phyloP scores from a whole-genome alignment of 2,113 vertebrate genomes.

The Mustela lutreola region DNA sequence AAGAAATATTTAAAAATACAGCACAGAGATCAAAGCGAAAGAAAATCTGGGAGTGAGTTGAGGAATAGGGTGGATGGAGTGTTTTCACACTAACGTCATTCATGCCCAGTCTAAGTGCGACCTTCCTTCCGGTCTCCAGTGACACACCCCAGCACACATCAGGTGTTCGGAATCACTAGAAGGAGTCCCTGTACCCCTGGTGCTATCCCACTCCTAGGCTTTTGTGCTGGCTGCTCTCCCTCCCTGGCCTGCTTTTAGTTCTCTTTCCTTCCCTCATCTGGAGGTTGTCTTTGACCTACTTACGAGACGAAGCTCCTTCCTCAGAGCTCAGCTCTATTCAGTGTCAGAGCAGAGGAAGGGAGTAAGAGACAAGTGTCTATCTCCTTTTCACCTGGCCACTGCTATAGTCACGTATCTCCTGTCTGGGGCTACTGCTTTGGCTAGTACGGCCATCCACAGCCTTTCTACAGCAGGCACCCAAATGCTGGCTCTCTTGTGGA shows the following conservation, averaged over 20 bases:
- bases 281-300: background rate
- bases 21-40: background rate
- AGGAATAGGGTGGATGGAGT: background rate
- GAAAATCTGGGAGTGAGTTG: background rate
- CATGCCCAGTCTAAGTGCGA: background rate
- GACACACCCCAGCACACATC: accelerated
- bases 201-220: background rate
- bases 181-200: background rate
- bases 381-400: background rate
- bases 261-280: background rate
- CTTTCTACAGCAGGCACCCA: background rate
- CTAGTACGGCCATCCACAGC: background rate
- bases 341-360: background rate
- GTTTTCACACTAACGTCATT: background rate
- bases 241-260: background rate
- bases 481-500: background rate
- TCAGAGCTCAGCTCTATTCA: background rate
- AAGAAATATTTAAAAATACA: conserved; percentile 22
- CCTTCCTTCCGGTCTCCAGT: background rate
- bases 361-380: background rate
- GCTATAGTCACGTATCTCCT: background rate
- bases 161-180: background rate
- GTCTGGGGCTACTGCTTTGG: background rate
- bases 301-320: background rate
- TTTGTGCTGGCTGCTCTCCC: background rate